These are phyloP conservation scores for Aspiorhynchus laticeps DNA, from an alignment of 2,113 vertebrate genomes.

Conservation along the genomic window DNA sequence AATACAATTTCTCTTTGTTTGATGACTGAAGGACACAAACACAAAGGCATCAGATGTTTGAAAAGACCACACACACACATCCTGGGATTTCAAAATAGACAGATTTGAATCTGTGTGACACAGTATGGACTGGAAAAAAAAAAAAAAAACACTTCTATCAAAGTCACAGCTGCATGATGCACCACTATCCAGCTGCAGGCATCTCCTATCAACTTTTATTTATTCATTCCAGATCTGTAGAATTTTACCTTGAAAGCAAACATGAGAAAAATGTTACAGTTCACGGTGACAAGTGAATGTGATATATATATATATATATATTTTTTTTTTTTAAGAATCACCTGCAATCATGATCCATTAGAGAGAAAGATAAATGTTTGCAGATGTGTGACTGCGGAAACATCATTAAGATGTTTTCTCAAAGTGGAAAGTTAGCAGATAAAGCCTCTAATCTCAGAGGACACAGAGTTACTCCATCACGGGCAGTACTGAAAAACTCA, in stretches of 20 bases:
- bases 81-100: constrained; percentile 44
- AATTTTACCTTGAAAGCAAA: neutral
- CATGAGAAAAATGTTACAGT: neutral
- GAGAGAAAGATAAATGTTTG: constrained; percentile 6
- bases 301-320: too few species aligned
- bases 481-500: constrained; percentile 46
- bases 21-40: constrained; percentile 44
- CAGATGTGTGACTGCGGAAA: neutral
- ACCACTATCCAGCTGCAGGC: neutral
- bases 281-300: neutral
- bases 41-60: constrained; percentile 36
- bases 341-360: neutral
- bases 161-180: neutral
- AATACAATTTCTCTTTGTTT: constrained; percentile 27
- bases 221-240: neutral
- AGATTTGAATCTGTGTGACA: constrained; percentile 36
- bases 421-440: constrained; percentile 27
- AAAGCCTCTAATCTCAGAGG: constrained; percentile 40
- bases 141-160: neutral
- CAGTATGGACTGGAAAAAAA: neutral
- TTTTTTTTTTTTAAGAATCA: neutral
- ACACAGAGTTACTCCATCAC: constrained; percentile 46
- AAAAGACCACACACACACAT: constrained; percentile 29
- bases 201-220: constrained; percentile 2
- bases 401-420: constrained; percentile 13